phyloP scores from a whole-genome alignment of 1,140 invertebrate species.

The Magallana angulata region DNA sequence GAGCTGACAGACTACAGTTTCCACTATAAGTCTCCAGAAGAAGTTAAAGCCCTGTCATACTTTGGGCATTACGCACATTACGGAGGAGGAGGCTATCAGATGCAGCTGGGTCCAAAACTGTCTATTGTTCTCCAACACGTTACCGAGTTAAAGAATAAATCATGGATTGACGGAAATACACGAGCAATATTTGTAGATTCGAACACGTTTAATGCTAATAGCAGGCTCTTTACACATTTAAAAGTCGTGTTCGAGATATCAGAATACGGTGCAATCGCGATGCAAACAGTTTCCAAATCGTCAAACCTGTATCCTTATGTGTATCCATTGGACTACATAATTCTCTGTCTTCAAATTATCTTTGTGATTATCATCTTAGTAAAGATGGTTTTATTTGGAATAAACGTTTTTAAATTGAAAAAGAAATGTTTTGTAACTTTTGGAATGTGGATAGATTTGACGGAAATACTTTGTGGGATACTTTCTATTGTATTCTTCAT shows the following conservation, averaged over 20 bases:
- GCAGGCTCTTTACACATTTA: constrained; percentile 77
- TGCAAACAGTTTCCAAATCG: constrained; percentile 27
- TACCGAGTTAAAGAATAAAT: constrained; percentile 67
- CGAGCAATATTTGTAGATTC: constrained; percentile 81
- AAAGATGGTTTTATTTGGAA: constrained; percentile 14
- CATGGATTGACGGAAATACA: constrained; percentile 81
- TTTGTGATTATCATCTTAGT: background rate
- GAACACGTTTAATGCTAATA: constrained; percentile 80
- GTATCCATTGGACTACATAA: constrained; percentile 23
- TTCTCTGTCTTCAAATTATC: background rate
- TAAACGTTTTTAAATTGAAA: background rate
- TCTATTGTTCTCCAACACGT: constrained; percentile 63
- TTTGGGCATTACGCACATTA: constrained; percentile 43
- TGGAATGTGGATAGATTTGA: background rate
- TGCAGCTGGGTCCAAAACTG: constrained; percentile 55
- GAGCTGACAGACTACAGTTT: constrained; percentile 50
- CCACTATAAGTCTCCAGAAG: background rate
- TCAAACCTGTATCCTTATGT: constrained; percentile 22
- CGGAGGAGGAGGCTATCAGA: constrained; percentile 42
- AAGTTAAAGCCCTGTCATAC: constrained; percentile 18
- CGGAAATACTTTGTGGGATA: constrained; percentile 7
- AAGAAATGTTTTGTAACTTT: constrained; percentile 22
- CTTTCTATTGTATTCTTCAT: background rate
- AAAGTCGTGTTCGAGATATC: constrained; percentile 77
- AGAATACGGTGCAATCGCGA: constrained; percentile 72